Evolutionary conservation across 2,888 invertebrate species (phyloP).

Genomic region (Clusia tigrina): DNA sequence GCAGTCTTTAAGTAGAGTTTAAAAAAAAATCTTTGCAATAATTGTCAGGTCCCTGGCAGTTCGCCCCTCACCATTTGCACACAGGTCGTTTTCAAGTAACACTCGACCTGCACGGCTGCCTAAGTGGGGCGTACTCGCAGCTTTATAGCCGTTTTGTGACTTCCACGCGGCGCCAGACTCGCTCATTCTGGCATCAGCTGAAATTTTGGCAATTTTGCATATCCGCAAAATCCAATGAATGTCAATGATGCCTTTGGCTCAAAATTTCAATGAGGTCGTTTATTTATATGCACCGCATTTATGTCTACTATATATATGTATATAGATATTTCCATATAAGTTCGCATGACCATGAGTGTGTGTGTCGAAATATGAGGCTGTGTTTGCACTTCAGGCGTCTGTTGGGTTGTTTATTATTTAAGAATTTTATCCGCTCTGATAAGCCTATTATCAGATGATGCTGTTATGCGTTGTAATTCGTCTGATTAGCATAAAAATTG

Average conservation of each 20-base stretch:
- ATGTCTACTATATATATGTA: not conserved
- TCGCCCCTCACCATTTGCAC: no score
- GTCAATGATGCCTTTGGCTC: slow-evolving; percentile 46
- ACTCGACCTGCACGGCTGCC: no score
- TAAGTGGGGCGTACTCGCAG: no score
- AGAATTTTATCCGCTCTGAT: slow-evolving; percentile 44
- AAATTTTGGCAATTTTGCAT: slow-evolving; percentile 42
- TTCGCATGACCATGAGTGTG: slow-evolving; percentile 18
- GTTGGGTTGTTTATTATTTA: slow-evolving; percentile 23
- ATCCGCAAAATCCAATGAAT: slow-evolving; percentile 53
- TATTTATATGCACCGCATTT: not conserved
- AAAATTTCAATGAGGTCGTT: slow-evolving; percentile 2
- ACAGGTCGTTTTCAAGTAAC: no score
- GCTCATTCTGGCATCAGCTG: slow-evolving; percentile 55
- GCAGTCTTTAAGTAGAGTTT: no score
- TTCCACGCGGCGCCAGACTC: no score
- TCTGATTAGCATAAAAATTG: slow-evolving; percentile 13
- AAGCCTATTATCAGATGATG: slow-evolving; percentile 47
- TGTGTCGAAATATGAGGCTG: slow-evolving; percentile 12
- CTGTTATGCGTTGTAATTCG: slow-evolving; percentile 38
- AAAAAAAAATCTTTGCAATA: no score
- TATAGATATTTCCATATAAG: slow-evolving; percentile 17
- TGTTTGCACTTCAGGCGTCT: slow-evolving; percentile 9
- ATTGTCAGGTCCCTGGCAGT: no score
- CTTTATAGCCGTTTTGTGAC: no score